Evolutionary conservation across 1,140 invertebrate genomes (phyloP), one percentile per base, ranked within the genome.

Genomic region (Gonatopus flavifemur): DNA sequence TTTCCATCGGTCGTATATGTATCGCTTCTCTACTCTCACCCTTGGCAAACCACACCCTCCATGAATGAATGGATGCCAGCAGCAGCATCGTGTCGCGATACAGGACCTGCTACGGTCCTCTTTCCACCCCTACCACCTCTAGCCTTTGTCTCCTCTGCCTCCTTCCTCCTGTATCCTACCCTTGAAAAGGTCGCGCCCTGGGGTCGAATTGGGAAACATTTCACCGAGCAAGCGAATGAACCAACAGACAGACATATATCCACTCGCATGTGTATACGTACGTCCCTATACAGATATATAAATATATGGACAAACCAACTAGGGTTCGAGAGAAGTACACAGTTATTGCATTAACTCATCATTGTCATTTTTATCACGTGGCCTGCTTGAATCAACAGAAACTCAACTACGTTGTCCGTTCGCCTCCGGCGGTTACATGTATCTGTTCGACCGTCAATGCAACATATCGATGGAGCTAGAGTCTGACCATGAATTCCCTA

Each of bases 281-380:
- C 9, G 9, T 20, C 37, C 48, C 37, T 28, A 55, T 43, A 44
- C 38, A 21, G 51, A 54, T 32, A 38, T 21, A 40, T 39, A 32
- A 5, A 24, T 53, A 32, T 55, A 35, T 49, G 47, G 38, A 37
- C 47, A 35, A 21, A 18, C 31, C 36, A 31, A 55, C 35, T 47
- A 62, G 66, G 64, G 62, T 61, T 45, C 37, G 54, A 59, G n/a
- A n/a, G n/a, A 62, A 59, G 54, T 67, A 77, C 74, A 76, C 62
- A 66, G 71, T 72, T 76, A 75, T 71, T 73, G 73, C 73, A 77
- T 77, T 77, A 77, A 69, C 69, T 71, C 71, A 67, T 72, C 69
- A 74, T 77, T 76, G 74, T 74, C 69, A 76, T 76, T 75, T 77
- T 77, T 72, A 74, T 75, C 74, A 72, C 72, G 72, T 62, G 65